Evolutionary conservation across 2,797 vertebrate species (phyloP).

Genomic region (Myotis planiceps): DNA sequence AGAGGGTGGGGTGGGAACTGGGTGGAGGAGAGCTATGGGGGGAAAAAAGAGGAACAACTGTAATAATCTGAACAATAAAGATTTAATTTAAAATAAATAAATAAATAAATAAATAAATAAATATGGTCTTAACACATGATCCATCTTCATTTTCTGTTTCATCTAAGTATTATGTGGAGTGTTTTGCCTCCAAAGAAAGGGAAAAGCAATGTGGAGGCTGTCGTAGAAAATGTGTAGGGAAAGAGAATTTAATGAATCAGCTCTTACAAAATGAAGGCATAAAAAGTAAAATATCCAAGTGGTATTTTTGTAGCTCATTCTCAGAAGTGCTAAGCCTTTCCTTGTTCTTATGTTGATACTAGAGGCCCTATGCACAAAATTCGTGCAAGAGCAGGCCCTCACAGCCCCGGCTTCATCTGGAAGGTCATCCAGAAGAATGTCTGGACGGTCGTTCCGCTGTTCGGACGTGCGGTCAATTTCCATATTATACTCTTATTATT

Average conservation of each 20-base stretch:
- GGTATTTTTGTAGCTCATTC: not conserved
- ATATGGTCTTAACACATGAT: not conserved
- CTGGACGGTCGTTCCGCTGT: too few species aligned
- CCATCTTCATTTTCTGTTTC: not conserved
- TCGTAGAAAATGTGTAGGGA: not conserved
- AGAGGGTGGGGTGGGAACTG: too few species aligned
- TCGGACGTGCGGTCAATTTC: too few species aligned
- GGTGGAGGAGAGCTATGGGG: too few species aligned
- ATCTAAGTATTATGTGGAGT: not conserved
- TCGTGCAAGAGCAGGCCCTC: too few species aligned
- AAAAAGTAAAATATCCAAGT: constrained; percentile 31
- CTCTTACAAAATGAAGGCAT: not conserved
- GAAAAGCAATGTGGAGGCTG: not conserved
- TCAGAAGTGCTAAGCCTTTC: not conserved
- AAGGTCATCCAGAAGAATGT: too few species aligned
- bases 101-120: not conserved
- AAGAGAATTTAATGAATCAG: not conserved
- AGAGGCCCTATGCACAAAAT: too few species aligned
- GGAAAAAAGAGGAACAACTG: too few species aligned
- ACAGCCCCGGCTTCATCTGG: too few species aligned
- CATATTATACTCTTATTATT: too few species aligned
- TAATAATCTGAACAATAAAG: too few species aligned
- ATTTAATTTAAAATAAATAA: too few species aligned
- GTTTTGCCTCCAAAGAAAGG: not conserved
- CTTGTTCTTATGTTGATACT: not conserved